Percentiles rank a stretch among this genome's conserved stretches.
phyloP scores from a whole-genome alignment of 2,888 invertebrate species.

The Caenorhabditis zanzibari region DNA sequence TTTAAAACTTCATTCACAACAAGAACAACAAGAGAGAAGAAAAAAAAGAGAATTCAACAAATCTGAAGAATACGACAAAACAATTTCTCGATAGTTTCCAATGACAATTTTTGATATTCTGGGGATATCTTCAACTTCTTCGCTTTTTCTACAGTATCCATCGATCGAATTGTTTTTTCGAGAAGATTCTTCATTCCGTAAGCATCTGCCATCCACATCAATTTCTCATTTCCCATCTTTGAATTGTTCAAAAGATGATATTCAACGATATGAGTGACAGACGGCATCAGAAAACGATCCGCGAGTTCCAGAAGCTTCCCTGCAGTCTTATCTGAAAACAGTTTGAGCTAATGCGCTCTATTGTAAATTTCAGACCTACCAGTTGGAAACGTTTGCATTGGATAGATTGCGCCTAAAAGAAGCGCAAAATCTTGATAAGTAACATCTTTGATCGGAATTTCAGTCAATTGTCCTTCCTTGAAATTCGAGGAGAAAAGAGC shows the following conservation, averaged over 20 bases:
- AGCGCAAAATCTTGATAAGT: not conserved
- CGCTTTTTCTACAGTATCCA: not conserved
- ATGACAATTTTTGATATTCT: constrained; percentile 5
- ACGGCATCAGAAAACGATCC: not conserved
- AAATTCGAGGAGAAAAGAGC: not conserved
- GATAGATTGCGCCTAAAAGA: not conserved
- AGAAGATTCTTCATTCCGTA: not conserved
- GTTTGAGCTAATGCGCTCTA: not conserved
- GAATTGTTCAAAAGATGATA: not conserved
- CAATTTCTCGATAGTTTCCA: too few species aligned
- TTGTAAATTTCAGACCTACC: too few species aligned
- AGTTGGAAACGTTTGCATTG: not conserved
- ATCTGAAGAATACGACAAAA: not conserved
- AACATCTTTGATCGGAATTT: constrained; percentile 1
- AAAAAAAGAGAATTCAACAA: not conserved
- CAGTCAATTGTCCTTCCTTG: not conserved
- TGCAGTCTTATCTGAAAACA: not conserved
- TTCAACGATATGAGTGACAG: not conserved
- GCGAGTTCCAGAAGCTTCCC: not conserved
- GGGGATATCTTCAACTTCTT: not conserved
- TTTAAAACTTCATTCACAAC: too few species aligned
- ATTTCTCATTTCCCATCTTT: not conserved
- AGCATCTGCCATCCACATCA: constrained; percentile 4
- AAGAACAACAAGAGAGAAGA: too few species aligned
- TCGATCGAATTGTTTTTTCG: not conserved